These are phyloP conservation scores for Limosa lapponica DNA, from an alignment of 2,797 vertebrate genomes.

Conservation along the genomic window DNA sequence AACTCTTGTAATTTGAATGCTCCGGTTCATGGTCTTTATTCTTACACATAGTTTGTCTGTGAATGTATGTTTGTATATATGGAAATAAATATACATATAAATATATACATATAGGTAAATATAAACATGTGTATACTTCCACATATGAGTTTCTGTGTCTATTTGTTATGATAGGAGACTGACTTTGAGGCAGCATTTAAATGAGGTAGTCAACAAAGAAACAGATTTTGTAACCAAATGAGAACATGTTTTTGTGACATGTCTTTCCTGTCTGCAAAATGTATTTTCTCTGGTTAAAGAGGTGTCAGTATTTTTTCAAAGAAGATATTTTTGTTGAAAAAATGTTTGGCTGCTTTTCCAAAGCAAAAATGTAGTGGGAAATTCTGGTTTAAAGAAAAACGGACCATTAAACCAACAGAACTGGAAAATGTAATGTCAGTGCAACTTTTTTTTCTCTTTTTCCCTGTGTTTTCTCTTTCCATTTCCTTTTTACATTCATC, in stretches of 20 bases:
- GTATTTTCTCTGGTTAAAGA: conserved; percentile 56
- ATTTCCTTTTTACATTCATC: not conserved
- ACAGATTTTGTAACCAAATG: conserved; percentile 65
- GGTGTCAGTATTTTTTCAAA: conserved; percentile 25
- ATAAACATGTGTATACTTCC: conserved; percentile 45
- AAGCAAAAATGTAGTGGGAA: not conserved
- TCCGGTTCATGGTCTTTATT: not conserved
- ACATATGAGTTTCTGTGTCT: conserved; percentile 38
- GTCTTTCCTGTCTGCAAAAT: conserved; percentile 54
- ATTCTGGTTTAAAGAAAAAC: not conserved
- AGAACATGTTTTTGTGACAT: conserved; percentile 63
- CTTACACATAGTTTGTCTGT: not conserved
- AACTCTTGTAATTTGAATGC: not conserved
- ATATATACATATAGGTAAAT: conserved; percentile 46
- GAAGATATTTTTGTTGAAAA: conserved; percentile 32
- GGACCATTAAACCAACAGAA: not conserved
- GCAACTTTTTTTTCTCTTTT: not conserved
- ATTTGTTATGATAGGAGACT: conserved; percentile 58
- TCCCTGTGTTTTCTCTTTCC: not conserved
- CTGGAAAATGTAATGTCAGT: not conserved
- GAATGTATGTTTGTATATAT: not conserved
- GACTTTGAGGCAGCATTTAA: conserved; percentile 58
- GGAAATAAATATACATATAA: conserved; percentile 38
- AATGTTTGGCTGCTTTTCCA: not conserved
- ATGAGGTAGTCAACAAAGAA: conserved; percentile 60